Conservation (phyloP, 2,797 vertebrate species). For the Phataginus tricuspis region DNA sequence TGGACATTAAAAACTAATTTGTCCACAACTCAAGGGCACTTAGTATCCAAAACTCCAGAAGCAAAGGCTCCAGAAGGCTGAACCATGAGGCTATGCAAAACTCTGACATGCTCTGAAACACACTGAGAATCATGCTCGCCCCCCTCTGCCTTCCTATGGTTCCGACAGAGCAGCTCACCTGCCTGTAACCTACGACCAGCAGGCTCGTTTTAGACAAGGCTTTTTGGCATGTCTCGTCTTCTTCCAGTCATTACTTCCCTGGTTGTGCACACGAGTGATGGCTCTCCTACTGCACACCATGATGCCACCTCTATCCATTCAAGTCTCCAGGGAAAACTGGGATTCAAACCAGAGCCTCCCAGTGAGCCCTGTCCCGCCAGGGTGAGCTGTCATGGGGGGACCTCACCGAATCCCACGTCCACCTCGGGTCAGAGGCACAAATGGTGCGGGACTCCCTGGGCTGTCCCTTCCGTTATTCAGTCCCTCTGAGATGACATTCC, state of each 20-base stretch:
- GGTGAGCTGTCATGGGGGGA: neutral
- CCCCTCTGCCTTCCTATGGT: neutral
- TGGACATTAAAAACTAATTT: neutral
- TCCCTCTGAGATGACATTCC: neutral
- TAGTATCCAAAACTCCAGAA: neutral
- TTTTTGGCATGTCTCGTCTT: neutral
- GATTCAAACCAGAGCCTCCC: neutral
- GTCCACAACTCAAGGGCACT: neutral
- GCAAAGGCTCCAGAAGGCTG: neutral
- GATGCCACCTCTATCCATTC: neutral
- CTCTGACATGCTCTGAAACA: neutral
- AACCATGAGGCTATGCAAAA: neutral
- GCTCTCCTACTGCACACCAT: neutral
- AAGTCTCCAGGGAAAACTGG: neutral
- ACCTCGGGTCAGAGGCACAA: neutral
- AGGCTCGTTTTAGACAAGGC: neutral
- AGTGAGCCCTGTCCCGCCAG: neutral
- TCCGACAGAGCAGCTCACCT: neutral
- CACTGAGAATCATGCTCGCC: neutral
- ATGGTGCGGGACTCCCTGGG: accelerated
- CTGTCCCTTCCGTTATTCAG: neutral
- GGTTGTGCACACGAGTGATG: neutral
- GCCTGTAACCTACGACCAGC: neutral
- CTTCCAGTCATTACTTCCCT: neutral
- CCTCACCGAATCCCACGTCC: neutral